Conservation (phyloP, 2,113 vertebrate genomes). For the Oreochromis niloticus region DNA sequence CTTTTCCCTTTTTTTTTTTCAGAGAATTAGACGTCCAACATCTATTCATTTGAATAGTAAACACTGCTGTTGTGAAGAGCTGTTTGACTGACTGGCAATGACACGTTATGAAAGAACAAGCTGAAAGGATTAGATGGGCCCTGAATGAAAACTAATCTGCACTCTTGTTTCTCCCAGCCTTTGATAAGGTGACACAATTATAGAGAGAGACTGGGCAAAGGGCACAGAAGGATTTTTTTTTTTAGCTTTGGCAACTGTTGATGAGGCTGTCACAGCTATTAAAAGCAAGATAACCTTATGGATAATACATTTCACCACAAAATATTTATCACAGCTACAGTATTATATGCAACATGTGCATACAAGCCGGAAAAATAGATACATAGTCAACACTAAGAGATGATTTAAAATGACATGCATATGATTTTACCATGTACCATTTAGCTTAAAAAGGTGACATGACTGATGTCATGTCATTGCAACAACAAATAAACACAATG, state of each 20-base stretch:
- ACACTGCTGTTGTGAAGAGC: conserved; percentile 23
- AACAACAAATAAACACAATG: not conserved
- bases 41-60: conserved; percentile 44
- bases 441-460: not conserved
- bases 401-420: not conserved
- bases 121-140: conserved; percentile 58
- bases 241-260: not conserved
- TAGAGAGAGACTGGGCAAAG: conserved; percentile 12
- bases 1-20: not conserved
- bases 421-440: not conserved
- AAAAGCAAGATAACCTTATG: not conserved
- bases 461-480: not conserved
- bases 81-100: conserved; percentile 37
- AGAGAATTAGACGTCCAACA: conserved; percentile 35
- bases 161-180: conserved; percentile 46
- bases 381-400: not conserved
- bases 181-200: conserved; percentile 57
- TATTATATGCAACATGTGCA: not conserved
- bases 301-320: not conserved
- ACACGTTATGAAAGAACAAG: conserved; percentile 26
- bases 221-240: not conserved
- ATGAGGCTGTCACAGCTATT: conserved; percentile 2
- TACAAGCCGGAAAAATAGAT: not conserved
- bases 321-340: not conserved
- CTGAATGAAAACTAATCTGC: conserved; percentile 63